phyloP scores from a whole-genome alignment of 2,113 vertebrate genomes.

The Zapornia atra region DNA sequence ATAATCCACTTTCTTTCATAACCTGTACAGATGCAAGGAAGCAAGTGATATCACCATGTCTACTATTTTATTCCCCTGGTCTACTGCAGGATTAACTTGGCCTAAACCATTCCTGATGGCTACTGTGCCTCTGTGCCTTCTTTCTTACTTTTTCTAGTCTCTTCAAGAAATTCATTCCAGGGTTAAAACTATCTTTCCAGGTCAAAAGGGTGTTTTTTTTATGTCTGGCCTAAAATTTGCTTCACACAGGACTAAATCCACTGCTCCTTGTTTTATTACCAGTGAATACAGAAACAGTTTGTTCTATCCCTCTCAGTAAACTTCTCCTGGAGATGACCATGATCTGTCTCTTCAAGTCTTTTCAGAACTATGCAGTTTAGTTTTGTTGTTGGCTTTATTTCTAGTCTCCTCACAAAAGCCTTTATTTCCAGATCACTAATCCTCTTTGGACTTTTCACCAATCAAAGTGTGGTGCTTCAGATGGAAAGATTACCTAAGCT shows the following conservation, averaged over 20 bases:
- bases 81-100: background rate
- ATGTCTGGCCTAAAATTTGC: background rate
- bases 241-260: background rate
- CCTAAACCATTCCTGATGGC: background rate
- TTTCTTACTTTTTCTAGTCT: background rate
- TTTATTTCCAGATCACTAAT: background rate
- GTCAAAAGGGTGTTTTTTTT: background rate
- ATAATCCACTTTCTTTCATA: background rate
- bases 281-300: background rate
- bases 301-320: background rate
- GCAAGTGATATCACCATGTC: background rate
- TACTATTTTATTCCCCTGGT: background rate
- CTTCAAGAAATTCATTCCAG: background rate
- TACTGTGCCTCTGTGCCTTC: background rate
- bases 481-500: background rate
- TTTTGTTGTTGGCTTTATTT: background rate
- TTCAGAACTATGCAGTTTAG: background rate
- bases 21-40: background rate
- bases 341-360: background rate
- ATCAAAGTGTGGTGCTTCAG: background rate
- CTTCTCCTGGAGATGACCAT: background rate
- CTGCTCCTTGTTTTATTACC: background rate
- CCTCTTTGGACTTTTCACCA: background rate
- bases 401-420: background rate
- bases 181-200: background rate